These are phyloP conservation scores for Chromoteleia sp. DNA, from an alignment of 2,888 invertebrate genomes.

Conservation along the genomic window DNA sequence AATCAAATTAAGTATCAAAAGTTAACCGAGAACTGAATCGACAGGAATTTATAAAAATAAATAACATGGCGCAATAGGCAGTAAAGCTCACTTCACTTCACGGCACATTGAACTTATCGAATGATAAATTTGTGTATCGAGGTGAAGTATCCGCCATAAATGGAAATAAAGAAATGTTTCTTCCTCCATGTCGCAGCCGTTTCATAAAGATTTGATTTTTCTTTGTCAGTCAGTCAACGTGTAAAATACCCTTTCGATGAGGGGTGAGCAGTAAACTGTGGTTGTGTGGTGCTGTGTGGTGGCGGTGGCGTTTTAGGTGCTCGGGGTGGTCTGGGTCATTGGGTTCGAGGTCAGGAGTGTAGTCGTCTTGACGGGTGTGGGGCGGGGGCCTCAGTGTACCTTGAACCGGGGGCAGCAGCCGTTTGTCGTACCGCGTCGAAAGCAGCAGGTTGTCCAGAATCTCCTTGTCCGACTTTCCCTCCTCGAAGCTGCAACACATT, in stretches of 20 bases:
- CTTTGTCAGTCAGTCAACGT: conserved; percentile 67
- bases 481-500: conserved; percentile 90
- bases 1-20: no score
- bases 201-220: conserved; percentile 25
- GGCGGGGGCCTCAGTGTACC: conserved; percentile 87
- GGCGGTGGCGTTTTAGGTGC: conserved; percentile 83
- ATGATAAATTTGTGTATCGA: conserved; percentile 1
- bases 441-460: conserved; percentile 95
- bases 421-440: conserved; percentile 95
- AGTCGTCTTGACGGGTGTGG: conserved; percentile 83
- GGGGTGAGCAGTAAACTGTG: conserved; percentile 84
- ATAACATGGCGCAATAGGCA: neutral
- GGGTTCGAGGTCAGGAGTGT: conserved; percentile 82
- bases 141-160: neutral
- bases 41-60: no score
- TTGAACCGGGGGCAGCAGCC: conserved; percentile 95
- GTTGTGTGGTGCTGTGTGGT: conserved; percentile 84
- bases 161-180: conserved; percentile 13
- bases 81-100: neutral
- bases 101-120: neutral
- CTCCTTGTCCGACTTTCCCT: conserved; percentile 96
- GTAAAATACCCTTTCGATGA: conserved; percentile 82
- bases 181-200: conserved; percentile 57
- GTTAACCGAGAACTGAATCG: no score
- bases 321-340: conserved; percentile 82